Percentiles rank a stretch among this genome's conserved stretches.
These are phyloP conservation scores for Smithornis capensis DNA, from an alignment of 2,113 vertebrate species.

Conservation along the genomic window DNA sequence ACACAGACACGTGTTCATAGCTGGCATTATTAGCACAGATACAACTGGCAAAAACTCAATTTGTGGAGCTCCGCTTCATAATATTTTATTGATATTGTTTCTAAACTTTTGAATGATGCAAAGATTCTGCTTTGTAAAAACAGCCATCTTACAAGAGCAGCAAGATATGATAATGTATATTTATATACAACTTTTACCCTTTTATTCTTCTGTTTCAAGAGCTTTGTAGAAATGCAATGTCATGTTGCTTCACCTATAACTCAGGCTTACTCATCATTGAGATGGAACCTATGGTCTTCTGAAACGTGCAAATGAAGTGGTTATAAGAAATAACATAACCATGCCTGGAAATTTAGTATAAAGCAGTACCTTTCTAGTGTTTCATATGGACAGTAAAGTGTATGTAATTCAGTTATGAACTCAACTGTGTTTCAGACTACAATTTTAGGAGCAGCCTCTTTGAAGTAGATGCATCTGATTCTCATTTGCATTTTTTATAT, in stretches of 20 bases:
- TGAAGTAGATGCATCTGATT: not conserved
- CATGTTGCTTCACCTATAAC: not conserved
- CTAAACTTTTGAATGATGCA: not conserved
- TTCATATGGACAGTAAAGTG: not conserved
- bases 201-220: not conserved
- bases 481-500: conserved; percentile 1
- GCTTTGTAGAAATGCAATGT: not conserved
- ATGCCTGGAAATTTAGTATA: not conserved
- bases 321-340: not conserved
- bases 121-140: not conserved
- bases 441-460: not conserved
- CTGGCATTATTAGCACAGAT: not conserved
- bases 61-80: not conserved
- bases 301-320: not conserved
- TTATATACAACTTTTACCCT: not conserved
- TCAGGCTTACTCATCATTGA: not conserved
- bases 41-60: no score
- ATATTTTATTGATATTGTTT: not conserved
- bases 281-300: not conserved
- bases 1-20: not conserved
- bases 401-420: not conserved
- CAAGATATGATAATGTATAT: not conserved
- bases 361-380: not conserved
- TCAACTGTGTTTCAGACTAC: not conserved
- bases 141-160: not conserved